Base-by-base conservation (phyloP, 2,113 vertebrate species). In the Alosa alosa region DNA sequence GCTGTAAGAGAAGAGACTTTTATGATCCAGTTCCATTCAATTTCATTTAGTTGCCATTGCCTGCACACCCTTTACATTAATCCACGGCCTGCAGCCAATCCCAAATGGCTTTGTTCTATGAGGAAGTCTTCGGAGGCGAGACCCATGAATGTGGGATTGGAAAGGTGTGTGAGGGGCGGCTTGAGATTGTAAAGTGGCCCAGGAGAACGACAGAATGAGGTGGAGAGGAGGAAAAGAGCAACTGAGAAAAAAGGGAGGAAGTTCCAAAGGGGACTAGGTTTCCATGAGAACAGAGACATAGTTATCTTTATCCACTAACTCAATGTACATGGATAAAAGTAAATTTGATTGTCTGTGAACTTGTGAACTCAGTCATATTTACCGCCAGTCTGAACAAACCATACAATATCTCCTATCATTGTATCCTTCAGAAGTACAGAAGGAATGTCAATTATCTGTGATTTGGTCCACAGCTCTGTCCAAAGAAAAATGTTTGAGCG, bases 211-310 rank as follows among this genome's bases (percentile, higher is more conserved):
- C 22, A 47, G 45, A 81, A 46, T 18, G 18, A 44, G n/a, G 31
- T 47, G 47, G 17, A 84, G n/a, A 84, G 18, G 25, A 39, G 39
- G 39, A 57, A 18, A 64, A 57, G 84, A 85, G 20, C 44, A 81
- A 50, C 31, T 82, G 46, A 75, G 46, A 10, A 82, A 9, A 17
- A 22, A 60, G 18, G 20, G 39, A 41, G 31, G 8, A 31, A 31
- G 64, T 68, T 64, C 20, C 60, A 64, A n/a, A 4, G 18, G 17
- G 18, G 17, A 55, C 52, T 17, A 18, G 52, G 3, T 55, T 20
- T 55, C 52, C 52, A 55, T 55, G 52, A 55, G 52, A 55, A 17
- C 52, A 55, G 15, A 55, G 15, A 55, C 13, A 55, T 55, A 18
- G 52, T 49, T 49, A 49, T 49, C 11, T 49, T 4, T 1, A 49